These are phyloP conservation scores for Tortricodes alternella DNA, from an alignment of 2,888 invertebrate species.

Conservation along the genomic window DNA sequence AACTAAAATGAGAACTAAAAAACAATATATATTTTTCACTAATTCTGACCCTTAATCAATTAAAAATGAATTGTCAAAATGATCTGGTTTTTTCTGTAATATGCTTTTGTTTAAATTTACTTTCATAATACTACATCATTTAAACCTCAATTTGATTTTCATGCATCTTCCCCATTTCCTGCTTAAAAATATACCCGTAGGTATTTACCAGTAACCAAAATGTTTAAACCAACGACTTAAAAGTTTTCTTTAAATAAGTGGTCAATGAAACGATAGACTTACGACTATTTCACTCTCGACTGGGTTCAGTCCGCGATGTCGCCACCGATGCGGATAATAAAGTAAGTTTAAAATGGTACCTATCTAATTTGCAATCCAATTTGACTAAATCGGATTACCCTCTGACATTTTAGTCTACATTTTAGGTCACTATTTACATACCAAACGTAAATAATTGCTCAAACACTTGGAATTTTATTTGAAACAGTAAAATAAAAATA, in stretches of 20 bases:
- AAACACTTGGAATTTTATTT: too few relatives aligned
- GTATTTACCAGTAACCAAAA: neutral
- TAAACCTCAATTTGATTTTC: too few relatives aligned
- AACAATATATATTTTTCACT: too few relatives aligned
- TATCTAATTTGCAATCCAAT: slow-evolving; percentile 10
- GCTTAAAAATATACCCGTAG: neutral
- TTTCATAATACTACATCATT: too few relatives aligned
- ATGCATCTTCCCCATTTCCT: too few relatives aligned
- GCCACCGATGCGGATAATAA: neutral
- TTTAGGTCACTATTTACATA: neutral
- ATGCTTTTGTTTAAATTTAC: too few relatives aligned
- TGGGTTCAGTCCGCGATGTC: neutral
- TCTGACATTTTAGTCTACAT: neutral
- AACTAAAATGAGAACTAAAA: too few relatives aligned
- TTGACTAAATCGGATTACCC: neutral
- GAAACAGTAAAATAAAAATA: too few relatives aligned
- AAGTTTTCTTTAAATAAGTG: neutral
- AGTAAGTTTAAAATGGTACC: neutral
- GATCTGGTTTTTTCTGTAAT: too few relatives aligned
- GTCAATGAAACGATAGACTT: neutral
- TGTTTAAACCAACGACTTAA: neutral
- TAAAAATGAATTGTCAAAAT: too few relatives aligned
- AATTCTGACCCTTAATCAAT: too few relatives aligned
- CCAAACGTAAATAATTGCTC: neutral
- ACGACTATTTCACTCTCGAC: neutral